phyloP scores from a whole-genome alignment of 2,888 invertebrate genomes.

The Acanthosoma haemorrhoidale region DNA sequence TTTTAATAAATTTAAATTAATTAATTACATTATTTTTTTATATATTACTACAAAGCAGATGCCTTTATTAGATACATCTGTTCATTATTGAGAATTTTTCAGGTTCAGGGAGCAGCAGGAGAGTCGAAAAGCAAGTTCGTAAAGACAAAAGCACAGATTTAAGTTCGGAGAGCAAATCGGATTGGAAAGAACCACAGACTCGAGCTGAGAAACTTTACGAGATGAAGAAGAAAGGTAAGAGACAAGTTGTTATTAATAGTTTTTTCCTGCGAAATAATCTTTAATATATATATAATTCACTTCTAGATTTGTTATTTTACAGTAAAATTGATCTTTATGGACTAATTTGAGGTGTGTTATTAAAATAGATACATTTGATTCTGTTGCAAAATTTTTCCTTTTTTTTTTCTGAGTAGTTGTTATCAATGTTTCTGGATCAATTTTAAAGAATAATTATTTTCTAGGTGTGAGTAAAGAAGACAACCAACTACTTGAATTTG shows the following conservation, averaged over 20 bases:
- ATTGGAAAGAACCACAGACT: conserved; percentile 51
- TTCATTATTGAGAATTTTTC: no score
- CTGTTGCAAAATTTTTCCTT: not conserved
- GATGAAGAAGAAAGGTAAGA: conserved; percentile 27
- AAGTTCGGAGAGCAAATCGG: not conserved
- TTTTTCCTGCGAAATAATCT: no score
- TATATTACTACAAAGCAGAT: no score
- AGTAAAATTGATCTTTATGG: no score
- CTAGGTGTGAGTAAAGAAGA: conserved; percentile 27
- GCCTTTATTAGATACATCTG: no score
- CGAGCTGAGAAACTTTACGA: conserved; percentile 47
- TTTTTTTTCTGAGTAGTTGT: not conserved
- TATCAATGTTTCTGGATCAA: not conserved
- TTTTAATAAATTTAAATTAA: not conserved
- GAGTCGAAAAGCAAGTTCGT: not conserved
- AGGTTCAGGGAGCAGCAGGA: not conserved
- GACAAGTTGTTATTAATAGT: not conserved
- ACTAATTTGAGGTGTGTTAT: no score
- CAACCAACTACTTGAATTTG: conserved; percentile 35
- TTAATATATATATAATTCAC: no score
- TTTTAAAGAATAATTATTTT: no score
- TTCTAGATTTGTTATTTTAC: no score
- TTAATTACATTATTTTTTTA: not conserved
- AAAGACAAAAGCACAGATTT: not conserved
- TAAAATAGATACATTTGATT: no score